These are phyloP conservation scores for Aphelocoma coerulescens DNA, from an alignment of 2,113 vertebrate genomes.

Conservation along the genomic window DNA sequence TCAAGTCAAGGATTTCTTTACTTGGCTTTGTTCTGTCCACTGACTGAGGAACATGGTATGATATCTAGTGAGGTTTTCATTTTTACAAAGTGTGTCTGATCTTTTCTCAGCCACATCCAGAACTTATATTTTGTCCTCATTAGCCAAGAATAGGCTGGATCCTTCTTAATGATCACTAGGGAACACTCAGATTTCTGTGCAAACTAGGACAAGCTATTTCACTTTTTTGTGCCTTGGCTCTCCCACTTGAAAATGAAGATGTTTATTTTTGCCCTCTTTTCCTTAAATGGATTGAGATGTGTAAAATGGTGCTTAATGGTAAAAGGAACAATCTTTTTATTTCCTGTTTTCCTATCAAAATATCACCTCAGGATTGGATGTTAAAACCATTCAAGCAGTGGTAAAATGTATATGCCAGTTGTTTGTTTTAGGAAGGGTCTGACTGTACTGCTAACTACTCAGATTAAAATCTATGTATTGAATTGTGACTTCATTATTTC, in stretches of 20 bases:
- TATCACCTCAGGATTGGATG: not conserved
- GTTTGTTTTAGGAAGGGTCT: not conserved
- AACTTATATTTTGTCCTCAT: not conserved
- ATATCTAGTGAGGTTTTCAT: not conserved
- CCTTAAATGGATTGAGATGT: not conserved
- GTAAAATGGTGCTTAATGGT: not conserved
- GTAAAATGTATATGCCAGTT: not conserved
- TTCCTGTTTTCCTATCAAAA: not conserved
- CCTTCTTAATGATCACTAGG: not conserved
- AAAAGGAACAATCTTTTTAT: not conserved
- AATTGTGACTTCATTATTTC: not conserved
- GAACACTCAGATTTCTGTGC: not conserved
- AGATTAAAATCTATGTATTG: not conserved
- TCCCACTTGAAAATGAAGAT: not conserved
- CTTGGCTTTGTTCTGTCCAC: not conserved
- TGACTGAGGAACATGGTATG: not conserved
- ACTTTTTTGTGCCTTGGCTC: not conserved
- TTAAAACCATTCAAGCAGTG: not conserved
- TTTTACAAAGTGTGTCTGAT: not conserved
- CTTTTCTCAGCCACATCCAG: not conserved
- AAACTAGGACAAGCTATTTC: constrained; percentile 13
- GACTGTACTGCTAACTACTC: not conserved
- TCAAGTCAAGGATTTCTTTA: not conserved
- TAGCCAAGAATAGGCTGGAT: constrained; percentile 1
- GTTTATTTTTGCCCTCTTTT: not conserved